A percentile compares a stretch with the other conserved stretches of the same genome.
Conservation (phyloP, 2,113 vertebrate genomes). For the Limanda limanda region DNA sequence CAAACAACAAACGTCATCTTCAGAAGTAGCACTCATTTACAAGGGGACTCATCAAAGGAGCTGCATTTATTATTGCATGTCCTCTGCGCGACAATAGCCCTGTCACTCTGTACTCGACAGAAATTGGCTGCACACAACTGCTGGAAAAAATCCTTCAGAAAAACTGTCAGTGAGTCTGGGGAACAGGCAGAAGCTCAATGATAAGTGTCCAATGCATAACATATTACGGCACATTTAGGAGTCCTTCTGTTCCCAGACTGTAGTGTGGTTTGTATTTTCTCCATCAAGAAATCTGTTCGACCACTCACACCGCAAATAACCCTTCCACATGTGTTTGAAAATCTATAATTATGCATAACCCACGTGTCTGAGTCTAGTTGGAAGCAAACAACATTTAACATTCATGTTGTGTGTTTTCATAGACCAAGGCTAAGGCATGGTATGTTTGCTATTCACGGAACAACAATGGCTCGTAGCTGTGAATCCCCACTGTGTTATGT, state of each 20-base stretch:
- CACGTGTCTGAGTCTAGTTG: neutral
- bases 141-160: conserved; percentile 17
- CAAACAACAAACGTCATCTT: conserved; percentile 57
- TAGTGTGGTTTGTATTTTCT: conserved; percentile 3
- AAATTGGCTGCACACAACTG: conserved; percentile 36
- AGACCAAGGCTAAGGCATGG: neutral
- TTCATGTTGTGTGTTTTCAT: conserved; percentile 25
- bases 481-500: neutral
- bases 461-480: neutral
- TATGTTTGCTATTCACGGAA: conserved; percentile 18
- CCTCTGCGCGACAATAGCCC: conserved; percentile 37
- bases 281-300: neutral
- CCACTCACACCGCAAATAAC: neutral
- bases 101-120: conserved; percentile 35
- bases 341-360: neutral
- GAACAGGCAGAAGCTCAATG: conserved; percentile 12
- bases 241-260: neutral
- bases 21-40: conserved; percentile 39
- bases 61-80: conserved; percentile 56
- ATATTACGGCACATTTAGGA: conserved; percentile 12
- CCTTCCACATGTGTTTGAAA: neutral
- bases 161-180: conserved; percentile 15
- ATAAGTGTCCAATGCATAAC: conserved; percentile 7
- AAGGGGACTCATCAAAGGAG: conserved; percentile 40
- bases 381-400: conserved; percentile 24